Conservation (phyloP, 2,888 invertebrate genomes). For the Dryobota labecula region DNA sequence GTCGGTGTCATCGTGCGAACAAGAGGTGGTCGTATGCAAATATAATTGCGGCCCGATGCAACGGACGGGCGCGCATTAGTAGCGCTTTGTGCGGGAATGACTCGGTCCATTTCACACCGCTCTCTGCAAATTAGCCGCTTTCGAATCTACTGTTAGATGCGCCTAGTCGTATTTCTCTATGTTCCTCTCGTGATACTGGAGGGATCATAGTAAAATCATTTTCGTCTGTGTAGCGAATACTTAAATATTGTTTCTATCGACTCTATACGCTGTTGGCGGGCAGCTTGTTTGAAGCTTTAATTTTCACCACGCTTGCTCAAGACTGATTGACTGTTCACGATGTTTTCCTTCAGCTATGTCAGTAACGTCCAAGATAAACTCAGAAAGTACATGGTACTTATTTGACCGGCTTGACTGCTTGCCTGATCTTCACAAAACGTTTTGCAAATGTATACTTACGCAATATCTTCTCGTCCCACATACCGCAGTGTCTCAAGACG, state of each 20-base stretch:
- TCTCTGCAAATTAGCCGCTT: conserved; percentile 83
- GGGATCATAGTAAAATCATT: conserved; percentile 45
- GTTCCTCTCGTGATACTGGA: conserved; percentile 55
- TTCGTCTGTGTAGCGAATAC: conserved; percentile 7
- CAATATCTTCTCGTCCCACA: too few species aligned
- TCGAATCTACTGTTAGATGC: conserved; percentile 75
- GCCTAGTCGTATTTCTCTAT: conserved; percentile 72
- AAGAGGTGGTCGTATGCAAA: conserved; percentile 85
- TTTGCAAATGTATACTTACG: too few species aligned
- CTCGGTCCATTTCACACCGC: conserved; percentile 86
- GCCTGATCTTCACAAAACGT: not conserved
- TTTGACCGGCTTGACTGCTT: not conserved
- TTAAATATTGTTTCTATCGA: not conserved
- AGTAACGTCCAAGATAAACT: not conserved
- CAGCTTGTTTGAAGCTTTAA: not conserved
- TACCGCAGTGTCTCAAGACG: too few species aligned
- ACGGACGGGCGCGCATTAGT: conserved; percentile 84
- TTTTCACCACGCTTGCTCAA: not conserved
- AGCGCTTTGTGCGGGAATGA: conserved; percentile 85
- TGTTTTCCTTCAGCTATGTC: not conserved
- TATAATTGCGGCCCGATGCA: conserved; percentile 85
- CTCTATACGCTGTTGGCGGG: not conserved
- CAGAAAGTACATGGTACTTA: not conserved
- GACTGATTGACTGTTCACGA: not conserved
- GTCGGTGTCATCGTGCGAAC: conserved; percentile 72